Conservation (phyloP, 53 echinoderm and acorn worm genomes). For the Astropecten irregularis region DNA sequence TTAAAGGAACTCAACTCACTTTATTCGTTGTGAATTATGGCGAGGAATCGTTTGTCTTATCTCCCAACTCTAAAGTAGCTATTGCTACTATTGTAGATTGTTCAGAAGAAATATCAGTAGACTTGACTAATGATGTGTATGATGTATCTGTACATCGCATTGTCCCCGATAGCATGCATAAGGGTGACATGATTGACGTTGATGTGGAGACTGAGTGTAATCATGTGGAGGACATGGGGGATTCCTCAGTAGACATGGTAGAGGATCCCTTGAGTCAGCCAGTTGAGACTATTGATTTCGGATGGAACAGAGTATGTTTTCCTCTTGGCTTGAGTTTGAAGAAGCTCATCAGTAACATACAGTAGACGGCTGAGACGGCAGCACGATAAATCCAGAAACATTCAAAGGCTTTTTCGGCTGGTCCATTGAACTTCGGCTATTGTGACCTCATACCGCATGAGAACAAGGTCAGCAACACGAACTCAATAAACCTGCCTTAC, state of each 20-base stretch:
- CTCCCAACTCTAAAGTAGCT: not conserved
- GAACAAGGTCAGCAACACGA: conserved; percentile 20
- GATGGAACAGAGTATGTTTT: not conserved
- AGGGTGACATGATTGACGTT: too few relatives aligned
- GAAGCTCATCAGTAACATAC: not conserved
- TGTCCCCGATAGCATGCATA: not conserved
- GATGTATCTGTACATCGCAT: not conserved
- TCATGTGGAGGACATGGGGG: too few relatives aligned
- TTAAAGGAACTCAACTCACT: not conserved
- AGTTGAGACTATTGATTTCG: not conserved
- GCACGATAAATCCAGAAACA: conserved; percentile 33
- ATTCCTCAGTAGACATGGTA: too few relatives aligned
- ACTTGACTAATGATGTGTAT: not conserved
- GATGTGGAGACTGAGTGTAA: too few relatives aligned
- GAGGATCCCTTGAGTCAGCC: too few relatives aligned
- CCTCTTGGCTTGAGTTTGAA: not conserved
- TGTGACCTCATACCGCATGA: conserved; percentile 34
- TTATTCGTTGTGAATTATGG: not conserved
- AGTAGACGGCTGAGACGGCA: not conserved
- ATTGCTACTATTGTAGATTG: not conserved
- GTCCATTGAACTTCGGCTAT: conserved; percentile 45
- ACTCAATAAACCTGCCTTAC: conserved; percentile 44
- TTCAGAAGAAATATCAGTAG: not conserved
- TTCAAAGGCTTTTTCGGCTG: conserved; percentile 24
- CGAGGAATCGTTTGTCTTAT: not conserved